Conservation (phyloP, 2,113 vertebrate species). For the Periophthalmus modestus region DNA sequence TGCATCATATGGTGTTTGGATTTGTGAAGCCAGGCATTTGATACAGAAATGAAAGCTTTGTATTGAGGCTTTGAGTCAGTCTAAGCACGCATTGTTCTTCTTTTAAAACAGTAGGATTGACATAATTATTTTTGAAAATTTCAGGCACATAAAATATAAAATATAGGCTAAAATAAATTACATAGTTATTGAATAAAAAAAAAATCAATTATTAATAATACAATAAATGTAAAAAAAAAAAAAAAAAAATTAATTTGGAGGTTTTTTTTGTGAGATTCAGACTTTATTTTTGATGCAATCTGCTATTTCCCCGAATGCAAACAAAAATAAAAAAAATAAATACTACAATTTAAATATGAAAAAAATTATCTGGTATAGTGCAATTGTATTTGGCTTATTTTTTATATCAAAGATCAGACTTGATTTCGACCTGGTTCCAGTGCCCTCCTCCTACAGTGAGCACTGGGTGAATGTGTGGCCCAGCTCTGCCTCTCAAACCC, state of each 20-base stretch:
- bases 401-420: background rate
- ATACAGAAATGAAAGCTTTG: conserved; percentile 30
- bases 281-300: no score
- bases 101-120: background rate
- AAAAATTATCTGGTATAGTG: no score
- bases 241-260: no score
- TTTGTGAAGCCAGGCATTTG: conserved; percentile 51
- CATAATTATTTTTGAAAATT: background rate
- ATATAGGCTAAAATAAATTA: background rate
- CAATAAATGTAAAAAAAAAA: no score
- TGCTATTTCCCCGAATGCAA: no score
- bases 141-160: background rate
- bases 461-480: conserved; percentile 50
- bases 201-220: no score
- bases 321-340: no score
- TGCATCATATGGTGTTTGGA: conserved; percentile 54
- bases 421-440: background rate
- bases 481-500: conserved; percentile 42
- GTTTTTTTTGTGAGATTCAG: no score
- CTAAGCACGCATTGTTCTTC: background rate
- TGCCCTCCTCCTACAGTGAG: conserved; percentile 29
- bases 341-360: no score
- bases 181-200: background rate
- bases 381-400: background rate
- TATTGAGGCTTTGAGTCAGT: background rate